Conservation (phyloP, 2,888 invertebrate species). For the Drosophila affinis region DNA sequence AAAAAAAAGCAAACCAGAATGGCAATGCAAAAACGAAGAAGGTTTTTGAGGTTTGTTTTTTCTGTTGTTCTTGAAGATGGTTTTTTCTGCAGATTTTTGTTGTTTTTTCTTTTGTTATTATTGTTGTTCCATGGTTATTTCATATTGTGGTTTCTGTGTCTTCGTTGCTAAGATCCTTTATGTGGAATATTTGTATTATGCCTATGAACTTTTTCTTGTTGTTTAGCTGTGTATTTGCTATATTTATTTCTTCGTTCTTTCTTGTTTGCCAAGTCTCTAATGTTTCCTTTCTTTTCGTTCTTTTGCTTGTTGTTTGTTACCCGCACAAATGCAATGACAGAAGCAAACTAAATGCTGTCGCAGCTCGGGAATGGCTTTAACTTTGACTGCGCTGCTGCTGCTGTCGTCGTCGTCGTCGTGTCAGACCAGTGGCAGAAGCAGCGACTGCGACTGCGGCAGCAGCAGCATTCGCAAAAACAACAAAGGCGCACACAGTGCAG, state of each 20-base stretch:
- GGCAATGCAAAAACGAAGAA: background rate
- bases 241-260: conserved; percentile 36
- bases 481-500: conserved; percentile 54
- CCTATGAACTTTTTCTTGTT: conserved; percentile 21
- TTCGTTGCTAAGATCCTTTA: background rate
- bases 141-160: background rate
- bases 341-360: conserved; percentile 72
- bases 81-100: background rate
- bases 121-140: background rate
- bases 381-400: conserved; percentile 42
- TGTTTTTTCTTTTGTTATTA: background rate
- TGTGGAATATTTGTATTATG: conserved; percentile 10
- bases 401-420: conserved; percentile 36
- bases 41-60: background rate
- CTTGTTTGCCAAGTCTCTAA: conserved; percentile 37
- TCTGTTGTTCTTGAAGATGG: background rate
- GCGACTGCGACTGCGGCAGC: background rate
- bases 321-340: conserved; percentile 77
- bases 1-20: conserved; percentile 1
- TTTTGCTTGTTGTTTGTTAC: conserved; percentile 48
- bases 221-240: conserved; percentile 13
- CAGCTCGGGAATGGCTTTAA: conserved; percentile 45
- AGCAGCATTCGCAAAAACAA: conserved; percentile 65
- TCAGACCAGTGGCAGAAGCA: conserved; percentile 25
- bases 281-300: conserved; percentile 51